Evolutionary conservation across 1,140 invertebrate species (phyloP), one percentile per base, ranked within the genome.

Genomic region (Macrobrachium rosenbergii): DNA sequence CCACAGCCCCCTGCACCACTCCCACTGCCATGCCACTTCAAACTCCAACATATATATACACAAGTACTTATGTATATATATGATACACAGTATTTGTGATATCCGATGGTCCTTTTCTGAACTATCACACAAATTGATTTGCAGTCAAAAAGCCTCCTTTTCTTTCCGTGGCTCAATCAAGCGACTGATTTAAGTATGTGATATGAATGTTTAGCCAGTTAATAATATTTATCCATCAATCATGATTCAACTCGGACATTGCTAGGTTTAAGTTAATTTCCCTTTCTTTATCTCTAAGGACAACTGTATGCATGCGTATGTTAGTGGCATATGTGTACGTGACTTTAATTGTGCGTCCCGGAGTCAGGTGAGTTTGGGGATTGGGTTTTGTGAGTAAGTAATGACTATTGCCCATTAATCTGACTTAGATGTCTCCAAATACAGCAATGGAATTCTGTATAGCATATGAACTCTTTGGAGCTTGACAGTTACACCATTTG

Each of bases 381-480:
- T 67, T 78, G 69, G 60, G 67, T 85, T 62, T 45, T 78, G 23
- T 85, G 67, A 78, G 69, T 78, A 72, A 76, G 73, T 76, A 60
- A 63, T 76, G 73, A 63, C 76, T 83, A 60, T 84, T 85, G 59
- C 64, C 83, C 83, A 85, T 78, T 64, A 60, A 78, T 63, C 78
- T 79, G 83, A 52, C 52, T 77, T 83, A 37, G 73, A 64, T 78
- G 77, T 85, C 75, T 78, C 83, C 75, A 85, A 85, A 85, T 62
- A 58, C 75, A 69, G 77, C 78, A 85, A 78, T 85, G 64, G 75
- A 83, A 60, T 78, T 78, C 77, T 76, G 45, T 75, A 17, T 37
- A 75, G 45, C 6, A 75, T 75, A 16, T 37, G 23, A 75, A n/a
- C 16, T 23, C 5, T 75, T 8, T 21, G 17, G 72, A 75, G 28